Percentiles rank a stretch among this genome's conserved stretches.
These are phyloP conservation scores for Hydrotaea diabolus DNA, from an alignment of 2,888 invertebrate species.

Conservation along the genomic window DNA sequence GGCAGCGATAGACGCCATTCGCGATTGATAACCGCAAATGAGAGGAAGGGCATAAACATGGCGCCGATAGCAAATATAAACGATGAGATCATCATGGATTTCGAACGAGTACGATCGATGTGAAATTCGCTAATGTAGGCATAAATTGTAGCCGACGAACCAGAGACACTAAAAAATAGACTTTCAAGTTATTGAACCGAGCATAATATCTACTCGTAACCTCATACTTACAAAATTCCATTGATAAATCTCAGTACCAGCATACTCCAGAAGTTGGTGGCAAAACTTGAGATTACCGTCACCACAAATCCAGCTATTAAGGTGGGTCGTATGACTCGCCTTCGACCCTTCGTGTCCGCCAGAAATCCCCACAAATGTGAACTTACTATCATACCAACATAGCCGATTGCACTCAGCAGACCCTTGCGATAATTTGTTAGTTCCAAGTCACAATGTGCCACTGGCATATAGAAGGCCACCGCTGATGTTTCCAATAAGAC, in stretches of 20 bases:
- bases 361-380: slow-evolving; percentile 83
- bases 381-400: slow-evolving; percentile 81
- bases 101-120: slow-evolving; percentile 80
- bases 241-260: slow-evolving; percentile 81
- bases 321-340: slow-evolving; percentile 81
- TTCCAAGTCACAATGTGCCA: slow-evolving; percentile 81
- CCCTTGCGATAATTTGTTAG: slow-evolving; percentile 80
- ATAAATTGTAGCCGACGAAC: slow-evolving; percentile 82
- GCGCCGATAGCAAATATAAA: slow-evolving; percentile 76
- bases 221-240: slow-evolving; percentile 82
- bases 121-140: slow-evolving; percentile 83
- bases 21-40: slow-evolving; percentile 76
- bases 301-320: slow-evolving; percentile 81
- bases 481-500: slow-evolving; percentile 81
- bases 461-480: slow-evolving; percentile 82
- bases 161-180: slow-evolving; percentile 75
- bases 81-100: slow-evolving; percentile 77
- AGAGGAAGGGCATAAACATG: slow-evolving; percentile 75
- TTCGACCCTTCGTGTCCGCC: slow-evolving; percentile 82
- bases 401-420: slow-evolving; percentile 78
- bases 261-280: slow-evolving; percentile 81
- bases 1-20: slow-evolving; percentile 73
- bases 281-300: slow-evolving; percentile 81
- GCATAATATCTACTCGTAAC: not conserved
- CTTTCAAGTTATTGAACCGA: not conserved